phyloP scores from a whole-genome alignment of 2,797 vertebrate genomes.

The Halcyon leucocephala region DNA sequence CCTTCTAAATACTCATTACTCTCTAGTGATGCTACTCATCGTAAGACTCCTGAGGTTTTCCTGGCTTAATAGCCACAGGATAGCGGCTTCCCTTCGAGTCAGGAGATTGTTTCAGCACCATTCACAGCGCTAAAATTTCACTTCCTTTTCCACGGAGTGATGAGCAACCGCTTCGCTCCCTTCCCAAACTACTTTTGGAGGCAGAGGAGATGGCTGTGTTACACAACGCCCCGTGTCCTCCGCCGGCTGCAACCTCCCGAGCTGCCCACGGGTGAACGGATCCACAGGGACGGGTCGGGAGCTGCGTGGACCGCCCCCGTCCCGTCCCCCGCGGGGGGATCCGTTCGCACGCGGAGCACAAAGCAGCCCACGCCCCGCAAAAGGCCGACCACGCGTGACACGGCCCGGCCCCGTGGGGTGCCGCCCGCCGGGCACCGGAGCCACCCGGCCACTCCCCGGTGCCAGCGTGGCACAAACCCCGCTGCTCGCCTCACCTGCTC shows the following conservation, averaged over 20 bases:
- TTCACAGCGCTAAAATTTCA: neutral
- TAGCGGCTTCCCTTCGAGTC: neutral
- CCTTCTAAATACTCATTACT: neutral
- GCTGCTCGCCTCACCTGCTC: conserved; percentile 19
- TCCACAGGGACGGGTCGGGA: neutral
- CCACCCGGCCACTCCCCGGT: neutral
- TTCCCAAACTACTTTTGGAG: neutral
- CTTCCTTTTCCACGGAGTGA: neutral
- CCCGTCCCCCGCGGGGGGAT: neutral
- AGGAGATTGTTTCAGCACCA: neutral
- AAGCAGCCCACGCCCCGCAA: neutral
- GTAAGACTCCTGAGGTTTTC: neutral
- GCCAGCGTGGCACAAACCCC: neutral
- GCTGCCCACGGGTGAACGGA: neutral
- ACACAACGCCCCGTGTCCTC: neutral
- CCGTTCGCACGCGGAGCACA: neutral
- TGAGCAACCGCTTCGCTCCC: neutral
- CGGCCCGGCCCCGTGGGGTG: too few relatives aligned
- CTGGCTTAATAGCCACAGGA: neutral
- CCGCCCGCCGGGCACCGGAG: neutral
- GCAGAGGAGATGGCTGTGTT: neutral
- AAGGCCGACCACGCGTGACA: neutral
- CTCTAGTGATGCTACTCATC: neutral
- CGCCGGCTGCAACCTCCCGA: neutral
- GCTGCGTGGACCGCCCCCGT: neutral